Conservation (phyloP, 2,113 vertebrate species). For the Epinephelus cyanopodus region DNA sequence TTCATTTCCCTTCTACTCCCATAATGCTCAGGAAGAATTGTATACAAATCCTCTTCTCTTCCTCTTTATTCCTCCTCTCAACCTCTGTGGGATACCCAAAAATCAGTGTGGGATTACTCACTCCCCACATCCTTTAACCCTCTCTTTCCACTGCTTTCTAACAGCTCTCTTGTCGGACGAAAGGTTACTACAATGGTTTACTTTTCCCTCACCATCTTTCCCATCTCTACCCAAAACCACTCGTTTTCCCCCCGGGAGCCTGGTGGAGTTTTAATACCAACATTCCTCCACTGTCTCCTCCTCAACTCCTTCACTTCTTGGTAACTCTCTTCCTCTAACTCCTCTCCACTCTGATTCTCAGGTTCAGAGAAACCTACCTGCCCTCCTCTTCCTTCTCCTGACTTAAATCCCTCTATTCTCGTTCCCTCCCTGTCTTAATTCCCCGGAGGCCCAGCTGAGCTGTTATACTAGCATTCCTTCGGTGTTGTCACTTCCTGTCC, state of each 20-base stretch:
- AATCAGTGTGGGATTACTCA: not conserved
- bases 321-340: not conserved
- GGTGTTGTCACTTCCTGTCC: slow-evolving; percentile 68
- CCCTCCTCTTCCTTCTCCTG: slow-evolving; percentile 5
- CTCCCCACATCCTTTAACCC: not conserved
- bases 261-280: not conserved
- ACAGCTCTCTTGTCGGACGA: not conserved
- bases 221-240: not conserved
- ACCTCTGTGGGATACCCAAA: not conserved
- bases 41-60: slow-evolving; percentile 11
- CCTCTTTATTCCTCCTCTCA: not conserved
- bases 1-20: not conserved
- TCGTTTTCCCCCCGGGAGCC: not conserved
- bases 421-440: slow-evolving; percentile 10
- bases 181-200: not conserved
- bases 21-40: not conserved
- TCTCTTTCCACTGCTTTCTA: not conserved
- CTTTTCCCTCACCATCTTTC: not conserved
- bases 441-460: slow-evolving; percentile 37
- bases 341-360: not conserved
- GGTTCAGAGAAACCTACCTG: slow-evolving; percentile 3
- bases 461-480: slow-evolving; percentile 64
- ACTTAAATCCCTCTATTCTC: slow-evolving; percentile 22
- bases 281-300: slow-evolving; percentile 12
- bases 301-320: slow-evolving; percentile 13